phyloP scores from a whole-genome alignment of 2,797 vertebrate species.

The Karalla daura region DNA sequence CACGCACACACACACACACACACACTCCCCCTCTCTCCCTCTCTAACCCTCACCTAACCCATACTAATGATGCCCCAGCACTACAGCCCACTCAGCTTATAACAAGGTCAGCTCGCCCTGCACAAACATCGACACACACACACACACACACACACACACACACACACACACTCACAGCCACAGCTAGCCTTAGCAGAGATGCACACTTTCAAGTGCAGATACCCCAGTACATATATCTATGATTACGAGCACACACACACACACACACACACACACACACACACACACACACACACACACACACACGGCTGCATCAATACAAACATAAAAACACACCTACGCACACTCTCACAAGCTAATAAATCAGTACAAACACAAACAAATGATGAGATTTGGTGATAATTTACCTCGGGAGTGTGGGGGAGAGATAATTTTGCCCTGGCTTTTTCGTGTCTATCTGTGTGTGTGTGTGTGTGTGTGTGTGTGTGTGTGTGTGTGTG shows the following conservation, averaged over 20 bases:
- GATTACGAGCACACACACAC: slow-evolving; percentile 8
- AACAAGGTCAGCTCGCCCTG: slow-evolving; percentile 78
- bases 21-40: slow-evolving; percentile 40
- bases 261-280: slow-evolving; percentile 7
- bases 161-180: slow-evolving; percentile 3
- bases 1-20: slow-evolving; percentile 28
- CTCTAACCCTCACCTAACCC: slow-evolving; percentile 70
- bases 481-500: not conserved
- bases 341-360: too few relatives aligned
- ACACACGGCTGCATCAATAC: slow-evolving; percentile 25
- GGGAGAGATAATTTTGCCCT: slow-evolving; percentile 46
- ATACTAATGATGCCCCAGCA: slow-evolving; percentile 78
- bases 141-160: slow-evolving; percentile 9
- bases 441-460: slow-evolving; percentile 8
- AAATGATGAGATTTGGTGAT: slow-evolving; percentile 59
- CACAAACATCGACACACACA: slow-evolving; percentile 34
- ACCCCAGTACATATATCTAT: slow-evolving; percentile 10
- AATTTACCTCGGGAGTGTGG: slow-evolving; percentile 45
- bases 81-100: slow-evolving; percentile 74
- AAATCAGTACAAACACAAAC: slow-evolving; percentile 34
- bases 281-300: slow-evolving; percentile 15
- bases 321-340: not conserved
- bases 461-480: not conserved
- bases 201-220: slow-evolving; percentile 17
- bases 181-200: not conserved